Base-by-base conservation (phyloP, 2,797 vertebrate species). In the Trachops cirrhosus region DNA sequence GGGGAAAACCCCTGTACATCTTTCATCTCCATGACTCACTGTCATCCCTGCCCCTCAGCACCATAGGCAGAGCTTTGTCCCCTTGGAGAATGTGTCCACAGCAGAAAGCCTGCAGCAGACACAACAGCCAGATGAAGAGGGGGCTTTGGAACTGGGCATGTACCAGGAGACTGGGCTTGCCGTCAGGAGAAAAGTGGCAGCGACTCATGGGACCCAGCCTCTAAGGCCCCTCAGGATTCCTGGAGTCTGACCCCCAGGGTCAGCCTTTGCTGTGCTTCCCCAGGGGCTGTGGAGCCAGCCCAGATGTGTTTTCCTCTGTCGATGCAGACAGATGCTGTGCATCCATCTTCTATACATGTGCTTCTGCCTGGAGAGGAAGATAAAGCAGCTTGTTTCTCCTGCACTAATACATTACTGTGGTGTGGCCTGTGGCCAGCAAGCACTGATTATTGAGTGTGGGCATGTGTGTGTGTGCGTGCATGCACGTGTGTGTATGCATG, bases 351-450 rank as follows among this genome's bases (percentile, higher is more conserved):
- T 77, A 29, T 34, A 90, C 89, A 67, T 5, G 14, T 68, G 89
- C 57, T 91, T 91, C 80, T 93, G 97, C 94, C 96, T 95, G 96
- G 75, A 97, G 86, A 96, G 86, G 93, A 96, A 97, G 96, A 89
- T 94, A 93, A 97, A 96, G 95, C 14, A 2, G 93, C 91, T 92
- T 89, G 78, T 78, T 94, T 77, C 79, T 94, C 79, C 75, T 18
- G 48, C 59, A 80, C 70, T 84, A 79, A 95, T 95, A 92, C 64
- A 80, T 97, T 94, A 91, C 93, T 0, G 22, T 10, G 41, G 78
- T 87, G 86, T 95, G 96, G 91, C 96, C 96, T 88, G 48, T 83
- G 95, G 95, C 95, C 95, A 91, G 82, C 82, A 32, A 77, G 96
- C 44, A 86, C 89, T 68, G 93, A 75, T 90, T 86, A 91, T 9